Conservation (phyloP, 1,140 invertebrate genomes). For the Heliothis subflexa region DNA sequence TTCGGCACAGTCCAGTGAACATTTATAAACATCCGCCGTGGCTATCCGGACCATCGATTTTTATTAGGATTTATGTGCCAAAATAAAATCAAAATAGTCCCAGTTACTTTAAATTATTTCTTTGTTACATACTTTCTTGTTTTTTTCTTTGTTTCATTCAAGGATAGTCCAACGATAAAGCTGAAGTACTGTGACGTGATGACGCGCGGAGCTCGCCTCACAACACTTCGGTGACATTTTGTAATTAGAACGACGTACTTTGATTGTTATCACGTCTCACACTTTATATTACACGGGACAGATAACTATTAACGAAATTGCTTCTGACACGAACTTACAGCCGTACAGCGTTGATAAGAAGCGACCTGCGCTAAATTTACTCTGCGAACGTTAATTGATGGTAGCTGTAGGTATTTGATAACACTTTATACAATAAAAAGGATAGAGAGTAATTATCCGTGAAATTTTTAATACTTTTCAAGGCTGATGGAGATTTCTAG, state of each 20-base stretch:
- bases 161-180: not conserved
- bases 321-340: conserved; percentile 26
- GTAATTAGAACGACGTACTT: not conserved
- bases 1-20: conserved; percentile 16
- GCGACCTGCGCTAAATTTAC: conserved; percentile 4
- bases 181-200: too few relatives aligned
- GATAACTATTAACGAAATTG: conserved; percentile 24
- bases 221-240: conserved; percentile 17
- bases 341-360: conserved; percentile 26
- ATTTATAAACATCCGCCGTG: conserved; percentile 17
- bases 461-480: conserved; percentile 8
- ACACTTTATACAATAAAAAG: conserved; percentile 26
- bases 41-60: not conserved
- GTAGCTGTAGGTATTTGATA: conserved; percentile 16
- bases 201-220: not conserved
- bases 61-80: conserved; percentile 32
- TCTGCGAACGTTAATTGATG: conserved; percentile 29
- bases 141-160: not conserved
- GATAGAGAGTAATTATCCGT: conserved; percentile 22
- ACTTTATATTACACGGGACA: conserved; percentile 17
- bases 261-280: conserved; percentile 28
- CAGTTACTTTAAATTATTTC: not conserved
- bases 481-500: conserved; percentile 6
- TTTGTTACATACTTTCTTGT: not conserved
- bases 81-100: conserved; percentile 17